Evolutionary conservation across 2,888 invertebrate species (phyloP), one percentile per base, ranked within the genome.

Genomic region (Trichogramma evanescens): DNA sequence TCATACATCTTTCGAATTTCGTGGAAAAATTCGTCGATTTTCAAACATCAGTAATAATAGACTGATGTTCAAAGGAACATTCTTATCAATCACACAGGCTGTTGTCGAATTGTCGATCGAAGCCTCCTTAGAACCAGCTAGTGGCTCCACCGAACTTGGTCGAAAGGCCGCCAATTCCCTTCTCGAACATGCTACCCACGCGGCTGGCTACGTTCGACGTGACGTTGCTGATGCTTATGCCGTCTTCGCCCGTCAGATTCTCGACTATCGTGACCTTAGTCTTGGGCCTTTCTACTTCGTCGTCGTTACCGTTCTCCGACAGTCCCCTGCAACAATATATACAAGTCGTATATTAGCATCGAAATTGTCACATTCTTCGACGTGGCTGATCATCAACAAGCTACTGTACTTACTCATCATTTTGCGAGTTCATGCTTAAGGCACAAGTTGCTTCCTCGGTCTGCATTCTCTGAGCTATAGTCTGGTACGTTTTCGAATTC

Each of bases 371-470:
- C 2, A 26, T 26, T 26, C 26, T 26, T 2, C 3, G 26, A 26
- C 26, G 26, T 26, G 26, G 26, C 26, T 26, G 26, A 26, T 26
- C 26, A 26, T 26, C 26, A 54, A 3, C 2, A 39, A 26, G n/a
- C n/a, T 38, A 7, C 6, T 9, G 46, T 56, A 68, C 76, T 76
- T 79, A 87, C 82, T 86, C 86, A 71, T 87, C 84, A 66, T 87
- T 88, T 66, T 86, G 86, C 72, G 89, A 89, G 58, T 89, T 89
- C 82, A 92, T 86, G 46, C 91, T 85, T 65, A 94, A 82, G 68
- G 92, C 91, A 83, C 94, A 93, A 5, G 95, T 93, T 57, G 95
- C 94, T 81, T 97, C 96, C 77, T 95, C 95, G 38, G 98, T 93
- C 80, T 95, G 94, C 89, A 99, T 92, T 70, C 99, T 86, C 69